A percentile compares a stretch with the other conserved stretches of the same genome.
Conservation (phyloP, 2,888 invertebrate species). For the Lithosia quadra region DNA sequence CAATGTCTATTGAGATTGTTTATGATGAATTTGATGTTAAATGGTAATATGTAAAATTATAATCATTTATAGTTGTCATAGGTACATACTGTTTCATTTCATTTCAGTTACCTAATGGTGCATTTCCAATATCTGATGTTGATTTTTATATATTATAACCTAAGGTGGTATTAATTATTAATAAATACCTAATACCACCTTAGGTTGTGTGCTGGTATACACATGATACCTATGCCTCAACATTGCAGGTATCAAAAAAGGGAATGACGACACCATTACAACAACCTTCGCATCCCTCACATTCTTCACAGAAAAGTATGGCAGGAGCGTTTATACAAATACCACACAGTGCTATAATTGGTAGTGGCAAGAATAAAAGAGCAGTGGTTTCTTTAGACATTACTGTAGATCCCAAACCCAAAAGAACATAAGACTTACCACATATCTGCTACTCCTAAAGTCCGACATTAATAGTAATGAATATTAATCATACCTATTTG, state of each 20-base stretch:
- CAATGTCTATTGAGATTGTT: background rate
- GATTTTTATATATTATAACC: background rate
- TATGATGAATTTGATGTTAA: background rate
- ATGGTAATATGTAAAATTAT: too few relatives aligned
- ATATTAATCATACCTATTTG: background rate
- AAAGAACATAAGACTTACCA: constrained; percentile 8
- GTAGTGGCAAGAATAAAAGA: constrained; percentile 62
- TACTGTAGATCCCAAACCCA: constrained; percentile 51
- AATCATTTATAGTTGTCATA: background rate
- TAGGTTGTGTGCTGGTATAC: background rate
- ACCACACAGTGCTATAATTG: constrained; percentile 64
- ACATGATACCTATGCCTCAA: constrained; percentile 7
- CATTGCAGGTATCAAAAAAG: constrained; percentile 8
- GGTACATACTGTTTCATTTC: background rate
- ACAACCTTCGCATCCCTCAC: background rate
- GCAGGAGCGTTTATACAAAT: constrained; percentile 54
- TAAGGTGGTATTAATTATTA: too few relatives aligned
- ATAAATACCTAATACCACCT: background rate
- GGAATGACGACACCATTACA: background rate
- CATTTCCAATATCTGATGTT: constrained; percentile 3
- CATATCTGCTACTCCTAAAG: background rate
- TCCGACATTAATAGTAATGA: background rate
- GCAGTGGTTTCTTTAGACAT: constrained; percentile 67
- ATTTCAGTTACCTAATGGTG: background rate
- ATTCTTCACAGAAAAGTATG: background rate